These are phyloP conservation scores for Oasisia sp. DNA, from an alignment of 2,888 invertebrate species.

Conservation along the genomic window DNA sequence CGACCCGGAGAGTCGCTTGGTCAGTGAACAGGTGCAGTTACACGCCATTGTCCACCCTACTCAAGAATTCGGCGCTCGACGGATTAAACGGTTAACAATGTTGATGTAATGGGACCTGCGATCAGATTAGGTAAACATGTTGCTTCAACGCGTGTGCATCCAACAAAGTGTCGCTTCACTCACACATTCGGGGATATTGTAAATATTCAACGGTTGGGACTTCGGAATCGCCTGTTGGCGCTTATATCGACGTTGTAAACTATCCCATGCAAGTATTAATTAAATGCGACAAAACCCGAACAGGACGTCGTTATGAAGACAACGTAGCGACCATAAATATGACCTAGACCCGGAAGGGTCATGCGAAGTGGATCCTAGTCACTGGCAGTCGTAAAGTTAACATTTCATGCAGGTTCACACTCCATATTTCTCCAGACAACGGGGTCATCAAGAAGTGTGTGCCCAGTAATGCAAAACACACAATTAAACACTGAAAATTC, in stretches of 20 bases:
- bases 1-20: not conserved
- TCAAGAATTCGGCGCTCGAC: not conserved
- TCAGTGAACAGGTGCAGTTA: not conserved
- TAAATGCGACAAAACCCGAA: not conserved
- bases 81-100: conserved; percentile 17
- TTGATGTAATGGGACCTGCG: not conserved
- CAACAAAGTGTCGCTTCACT: not conserved
- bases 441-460: not conserved
- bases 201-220: not conserved
- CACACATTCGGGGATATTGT: not conserved
- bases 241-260: not conserved
- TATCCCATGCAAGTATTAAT: not conserved
- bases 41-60: not conserved
- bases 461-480: not conserved
- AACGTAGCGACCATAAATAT: not conserved
- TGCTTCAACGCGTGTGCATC: not conserved
- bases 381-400: conserved; percentile 1
- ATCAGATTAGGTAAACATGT: not conserved
- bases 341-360: not conserved
- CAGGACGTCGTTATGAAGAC: not conserved
- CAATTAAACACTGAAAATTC: not conserved
- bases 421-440: not conserved
- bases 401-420: not conserved
- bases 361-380: not conserved
- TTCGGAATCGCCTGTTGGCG: no score